Evolutionary conservation across 2,888 invertebrate species (phyloP).

Genomic region (Drosophila kokeensis): DNA sequence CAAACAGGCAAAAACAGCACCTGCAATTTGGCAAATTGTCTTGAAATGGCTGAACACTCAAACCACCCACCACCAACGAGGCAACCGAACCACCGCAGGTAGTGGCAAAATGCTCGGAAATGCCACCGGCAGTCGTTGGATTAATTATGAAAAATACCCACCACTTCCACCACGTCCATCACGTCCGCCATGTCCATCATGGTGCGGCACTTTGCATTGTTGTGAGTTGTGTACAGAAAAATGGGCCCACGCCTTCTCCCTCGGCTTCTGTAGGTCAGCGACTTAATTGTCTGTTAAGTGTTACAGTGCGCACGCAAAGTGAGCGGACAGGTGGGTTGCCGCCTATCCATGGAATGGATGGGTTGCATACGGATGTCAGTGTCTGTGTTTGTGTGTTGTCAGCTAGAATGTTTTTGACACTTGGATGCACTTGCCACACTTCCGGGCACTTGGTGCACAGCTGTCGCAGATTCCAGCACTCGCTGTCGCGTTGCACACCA

Average conservation of each 20-base stretch:
- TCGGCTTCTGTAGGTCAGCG: constrained; percentile 62
- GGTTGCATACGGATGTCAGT: not conserved
- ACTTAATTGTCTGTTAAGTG: constrained; percentile 79
- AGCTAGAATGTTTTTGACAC: constrained; percentile 57
- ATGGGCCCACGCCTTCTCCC: constrained; percentile 13
- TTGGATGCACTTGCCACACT: constrained; percentile 61
- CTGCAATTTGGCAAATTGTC: constrained; percentile 75
- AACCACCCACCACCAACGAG: not conserved
- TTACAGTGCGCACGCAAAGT: constrained; percentile 64
- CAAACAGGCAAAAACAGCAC: constrained; percentile 23
- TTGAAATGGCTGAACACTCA: constrained; percentile 63
- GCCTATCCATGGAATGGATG: constrained; percentile 1
- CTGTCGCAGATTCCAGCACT: constrained; percentile 15
- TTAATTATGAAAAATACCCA: constrained; percentile 75
- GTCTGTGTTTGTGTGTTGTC: constrained; percentile 32
- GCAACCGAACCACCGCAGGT: constrained; percentile 37
- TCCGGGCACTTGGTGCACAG: constrained; percentile 30
- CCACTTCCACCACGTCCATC: constrained; percentile 13
- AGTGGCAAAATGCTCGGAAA: constrained; percentile 68
- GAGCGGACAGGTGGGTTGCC: constrained; percentile 13
- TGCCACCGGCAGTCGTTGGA: constrained; percentile 76
- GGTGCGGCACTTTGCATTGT: constrained; percentile 40
- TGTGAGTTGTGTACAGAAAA: constrained; percentile 38
- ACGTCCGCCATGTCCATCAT: constrained; percentile 1
- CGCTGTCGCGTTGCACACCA: constrained; percentile 14